Conservation (phyloP, 2,888 invertebrate species). For the Eupithecia exiguata region DNA sequence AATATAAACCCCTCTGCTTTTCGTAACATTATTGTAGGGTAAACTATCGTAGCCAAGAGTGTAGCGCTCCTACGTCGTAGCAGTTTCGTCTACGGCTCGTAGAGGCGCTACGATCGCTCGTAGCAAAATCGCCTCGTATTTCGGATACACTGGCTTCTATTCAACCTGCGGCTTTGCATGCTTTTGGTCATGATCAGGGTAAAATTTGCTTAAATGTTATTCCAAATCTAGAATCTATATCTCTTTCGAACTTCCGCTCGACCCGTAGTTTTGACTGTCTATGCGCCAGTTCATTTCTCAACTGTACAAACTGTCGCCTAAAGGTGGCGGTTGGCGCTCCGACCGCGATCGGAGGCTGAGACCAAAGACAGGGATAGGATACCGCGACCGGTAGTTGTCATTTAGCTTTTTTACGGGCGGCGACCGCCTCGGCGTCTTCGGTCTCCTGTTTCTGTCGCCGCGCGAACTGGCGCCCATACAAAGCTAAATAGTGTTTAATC, state of each 20-base stretch:
- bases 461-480: no score
- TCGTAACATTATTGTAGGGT: background rate
- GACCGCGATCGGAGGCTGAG: no score
- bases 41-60: background rate
- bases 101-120: conserved; percentile 19
- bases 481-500: background rate
- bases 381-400: no score
- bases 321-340: no score
- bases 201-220: background rate
- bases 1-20: background rate
- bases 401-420: no score
- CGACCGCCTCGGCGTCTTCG: no score
- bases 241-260: background rate
- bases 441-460: no score
- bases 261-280: background rate
- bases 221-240: background rate
- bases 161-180: background rate
- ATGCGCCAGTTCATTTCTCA: background rate
- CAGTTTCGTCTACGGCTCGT: conserved; percentile 15
- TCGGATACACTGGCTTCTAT: background rate
- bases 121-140: background rate
- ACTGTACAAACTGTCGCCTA: background rate
- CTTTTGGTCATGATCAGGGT: background rate
- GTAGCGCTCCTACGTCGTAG: conserved; percentile 11
- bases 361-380: no score